Conservation (phyloP, 2,797 vertebrate genomes). For the Peromyscus melanophrys region DNA sequence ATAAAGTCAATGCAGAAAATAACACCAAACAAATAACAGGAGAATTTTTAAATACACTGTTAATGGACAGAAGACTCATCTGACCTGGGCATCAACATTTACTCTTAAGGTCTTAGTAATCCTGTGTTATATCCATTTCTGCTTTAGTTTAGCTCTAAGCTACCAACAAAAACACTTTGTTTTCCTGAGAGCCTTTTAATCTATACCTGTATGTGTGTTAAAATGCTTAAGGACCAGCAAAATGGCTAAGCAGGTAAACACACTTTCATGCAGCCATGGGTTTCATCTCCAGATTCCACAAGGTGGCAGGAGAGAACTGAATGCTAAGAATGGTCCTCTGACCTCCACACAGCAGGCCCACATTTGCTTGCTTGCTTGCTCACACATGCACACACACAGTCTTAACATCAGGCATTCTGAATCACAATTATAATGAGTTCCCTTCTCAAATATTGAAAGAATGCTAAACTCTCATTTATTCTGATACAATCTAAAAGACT, state of each 20-base stretch:
- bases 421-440: slow-evolving; percentile 50
- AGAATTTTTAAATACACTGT: slow-evolving; percentile 74
- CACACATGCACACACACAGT: not conserved
- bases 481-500: slow-evolving; percentile 43
- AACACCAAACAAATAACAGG: slow-evolving; percentile 63
- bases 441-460: slow-evolving; percentile 2
- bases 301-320: not conserved
- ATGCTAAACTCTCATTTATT: slow-evolving; percentile 47
- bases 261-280: not conserved
- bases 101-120: slow-evolving; percentile 53
- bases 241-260: slow-evolving; percentile 13
- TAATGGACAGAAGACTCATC: slow-evolving; percentile 74
- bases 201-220: slow-evolving; percentile 2
- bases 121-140: not conserved
- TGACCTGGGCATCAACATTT: slow-evolving; percentile 27
- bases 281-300: slow-evolving; percentile 1
- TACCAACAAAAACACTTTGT: slow-evolving; percentile 14
- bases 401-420: not conserved
- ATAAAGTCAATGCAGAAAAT: slow-evolving; percentile 84
- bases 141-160: slow-evolving; percentile 61
- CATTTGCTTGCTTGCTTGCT: not conserved
- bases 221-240: not conserved
- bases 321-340: not conserved
- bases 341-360: not conserved
- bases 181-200: not conserved